phyloP scores from a whole-genome alignment of 2,888 invertebrate genomes.

The Eubasilissa splendida region DNA sequence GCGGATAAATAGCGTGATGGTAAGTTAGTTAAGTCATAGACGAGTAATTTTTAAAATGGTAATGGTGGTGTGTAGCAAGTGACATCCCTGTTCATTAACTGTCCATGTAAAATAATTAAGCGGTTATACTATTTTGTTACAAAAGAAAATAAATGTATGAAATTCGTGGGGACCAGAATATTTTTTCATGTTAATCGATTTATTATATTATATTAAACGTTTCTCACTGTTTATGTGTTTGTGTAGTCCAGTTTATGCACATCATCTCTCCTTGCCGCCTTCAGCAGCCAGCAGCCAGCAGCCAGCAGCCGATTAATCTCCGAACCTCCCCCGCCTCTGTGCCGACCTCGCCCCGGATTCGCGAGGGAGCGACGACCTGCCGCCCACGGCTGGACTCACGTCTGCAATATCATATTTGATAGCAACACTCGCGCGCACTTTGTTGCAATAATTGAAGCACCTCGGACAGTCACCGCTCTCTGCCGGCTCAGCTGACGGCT shows the following conservation, averaged over 20 bases:
- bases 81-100: no score
- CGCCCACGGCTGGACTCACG: background rate
- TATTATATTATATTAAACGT: no score
- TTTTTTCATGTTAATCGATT: no score
- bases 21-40: no score
- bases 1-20: no score
- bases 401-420: conserved; percentile 1
- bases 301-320: conserved; percentile 20
- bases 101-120: no score
- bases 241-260: background rate
- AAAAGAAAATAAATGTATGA: no score
- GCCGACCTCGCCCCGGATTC: background rate
- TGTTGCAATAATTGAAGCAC: background rate
- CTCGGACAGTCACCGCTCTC: background rate
- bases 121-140: no score
- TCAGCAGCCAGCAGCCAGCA: background rate
- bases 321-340: background rate
- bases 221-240: no score
- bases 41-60: no score
- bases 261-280: background rate
- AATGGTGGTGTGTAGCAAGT: no score
- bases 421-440: conserved; percentile 1
- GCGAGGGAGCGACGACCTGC: conserved; percentile 4
- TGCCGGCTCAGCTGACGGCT: background rate
- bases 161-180: no score